phyloP scores from a whole-genome alignment of 2,113 vertebrate species.

The Brachyhypopomus gauderio region DNA sequence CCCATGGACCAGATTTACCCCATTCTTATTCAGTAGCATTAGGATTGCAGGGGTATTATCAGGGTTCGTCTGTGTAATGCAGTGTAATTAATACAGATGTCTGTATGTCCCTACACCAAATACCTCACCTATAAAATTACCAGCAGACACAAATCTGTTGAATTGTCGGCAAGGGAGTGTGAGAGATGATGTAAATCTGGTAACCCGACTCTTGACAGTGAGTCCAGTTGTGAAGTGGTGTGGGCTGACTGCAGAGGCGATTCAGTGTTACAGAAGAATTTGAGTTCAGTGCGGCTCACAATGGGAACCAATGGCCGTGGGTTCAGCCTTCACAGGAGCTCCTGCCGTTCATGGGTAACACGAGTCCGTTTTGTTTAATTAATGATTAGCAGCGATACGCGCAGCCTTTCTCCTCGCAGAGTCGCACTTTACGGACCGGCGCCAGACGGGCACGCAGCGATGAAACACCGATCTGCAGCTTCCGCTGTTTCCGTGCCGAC shows the following conservation, averaged over 20 bases:
- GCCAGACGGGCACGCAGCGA: constrained; percentile 1
- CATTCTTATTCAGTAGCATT: neutral
- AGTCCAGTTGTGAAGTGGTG: constrained; percentile 19
- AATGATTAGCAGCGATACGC: constrained; percentile 26
- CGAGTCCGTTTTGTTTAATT: constrained; percentile 35
- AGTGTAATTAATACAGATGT: neutral
- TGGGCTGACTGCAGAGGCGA: constrained; percentile 34
- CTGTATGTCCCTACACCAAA: neutral
- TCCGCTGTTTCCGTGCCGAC: too few relatives aligned
- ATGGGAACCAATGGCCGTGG: constrained; percentile 30
- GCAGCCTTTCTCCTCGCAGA: constrained; percentile 20
- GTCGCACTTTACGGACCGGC: constrained; percentile 21
- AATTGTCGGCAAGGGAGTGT: constrained; percentile 25
- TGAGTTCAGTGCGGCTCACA: constrained; percentile 33
- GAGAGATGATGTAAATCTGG: constrained; percentile 40
- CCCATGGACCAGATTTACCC: neutral
- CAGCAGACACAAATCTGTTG: neutral
- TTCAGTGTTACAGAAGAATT: constrained; percentile 26
- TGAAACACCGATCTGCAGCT: neutral
- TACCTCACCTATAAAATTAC: constrained; percentile 13
- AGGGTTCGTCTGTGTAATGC: neutral
- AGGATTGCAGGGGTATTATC: neutral
- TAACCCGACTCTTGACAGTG: constrained; percentile 34
- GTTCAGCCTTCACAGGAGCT: constrained; percentile 35
- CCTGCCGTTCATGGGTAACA: constrained; percentile 38